Percentiles rank a stretch among this genome's conserved stretches.
phyloP scores from a whole-genome alignment of 2,888 invertebrate species.

The Caenorhabditis wallacei region DNA sequence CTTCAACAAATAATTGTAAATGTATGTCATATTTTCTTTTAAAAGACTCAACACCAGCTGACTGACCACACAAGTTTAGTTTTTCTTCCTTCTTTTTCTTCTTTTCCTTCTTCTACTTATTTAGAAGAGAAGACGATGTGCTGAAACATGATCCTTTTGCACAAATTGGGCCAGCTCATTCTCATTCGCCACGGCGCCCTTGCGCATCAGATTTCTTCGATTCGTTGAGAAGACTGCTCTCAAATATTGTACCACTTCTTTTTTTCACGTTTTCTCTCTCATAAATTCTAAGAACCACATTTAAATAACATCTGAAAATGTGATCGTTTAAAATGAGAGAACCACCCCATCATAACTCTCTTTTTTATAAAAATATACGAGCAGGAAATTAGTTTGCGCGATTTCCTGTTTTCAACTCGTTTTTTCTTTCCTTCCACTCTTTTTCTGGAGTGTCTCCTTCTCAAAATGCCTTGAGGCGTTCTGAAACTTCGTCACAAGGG shows the following conservation, averaged over 20 bases:
- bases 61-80: constrained; percentile 47
- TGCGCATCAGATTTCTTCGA: constrained; percentile 50
- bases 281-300: background rate
- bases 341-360: constrained; percentile 2
- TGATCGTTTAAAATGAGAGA: constrained; percentile 26
- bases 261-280: background rate
- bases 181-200: constrained; percentile 39
- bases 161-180: constrained; percentile 61
- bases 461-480: constrained; percentile 14
- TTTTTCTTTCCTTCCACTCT: constrained; percentile 10
- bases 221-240: background rate
- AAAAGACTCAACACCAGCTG: constrained; percentile 34
- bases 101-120: constrained; percentile 25
- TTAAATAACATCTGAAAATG: constrained; percentile 10
- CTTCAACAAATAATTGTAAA: constrained; percentile 57
- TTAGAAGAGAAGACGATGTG: constrained; percentile 14
- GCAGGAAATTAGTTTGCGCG: constrained; percentile 54
- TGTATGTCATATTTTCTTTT: constrained; percentile 42
- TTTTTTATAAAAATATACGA: constrained; percentile 3
- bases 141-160: constrained; percentile 51
- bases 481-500: constrained; percentile 38
- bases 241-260: constrained; percentile 2
- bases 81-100: constrained; percentile 27
- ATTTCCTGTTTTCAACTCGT: constrained; percentile 43
- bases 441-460: background rate